Evolutionary conservation across 2,797 vertebrate species (phyloP), one percentile per base, ranked within the genome.

Genomic region (Lepilemur septentrionalis): DNA sequence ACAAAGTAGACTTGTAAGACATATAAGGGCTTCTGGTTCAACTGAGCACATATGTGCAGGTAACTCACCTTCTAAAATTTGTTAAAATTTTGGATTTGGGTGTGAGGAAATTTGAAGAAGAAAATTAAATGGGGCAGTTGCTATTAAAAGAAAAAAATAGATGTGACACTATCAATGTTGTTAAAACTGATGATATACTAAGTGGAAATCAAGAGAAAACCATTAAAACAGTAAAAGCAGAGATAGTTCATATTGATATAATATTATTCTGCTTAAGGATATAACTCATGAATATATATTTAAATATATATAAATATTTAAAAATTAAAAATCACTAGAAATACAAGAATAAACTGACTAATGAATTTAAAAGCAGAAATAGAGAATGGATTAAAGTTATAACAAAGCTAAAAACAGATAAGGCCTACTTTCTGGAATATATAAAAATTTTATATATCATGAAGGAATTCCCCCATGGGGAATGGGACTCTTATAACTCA

Each of bases 281-380:
- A 12, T 59, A 80, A 80, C 43, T 61, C 22, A 38, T 80, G 76
- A 72, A 55, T 65, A 41, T 65, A n/a, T 78, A 85, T 48, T 28
- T 90, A 67, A 85, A 52, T 89, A 81, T 41, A n/a, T 89, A 86
- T 43, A 91, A 93, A 48, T 93, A 69, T 35, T 55, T 82, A 70
- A 70, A 88, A 70, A 87, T 59, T 46, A 59, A 92, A 72, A 83
- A 32, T 73, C 30, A 73, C 25, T 79, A 81, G n/a, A 75, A 81
- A 67, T 94, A 57, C 0, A 89, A 89, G 18, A 84, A 38, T 85
- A 80, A 83, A 79, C 35, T 80, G 25, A 50, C 25, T 73, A 73
- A 73, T 67, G 67, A 79, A 87, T 82, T 92, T 88, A 82, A 95
- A 95, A 88, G 57, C 10, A 84, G 63, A 65, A 82, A 75, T 80